phyloP scores from a whole-genome alignment of 1,140 invertebrate species.

The Nylanderia fulva region DNA sequence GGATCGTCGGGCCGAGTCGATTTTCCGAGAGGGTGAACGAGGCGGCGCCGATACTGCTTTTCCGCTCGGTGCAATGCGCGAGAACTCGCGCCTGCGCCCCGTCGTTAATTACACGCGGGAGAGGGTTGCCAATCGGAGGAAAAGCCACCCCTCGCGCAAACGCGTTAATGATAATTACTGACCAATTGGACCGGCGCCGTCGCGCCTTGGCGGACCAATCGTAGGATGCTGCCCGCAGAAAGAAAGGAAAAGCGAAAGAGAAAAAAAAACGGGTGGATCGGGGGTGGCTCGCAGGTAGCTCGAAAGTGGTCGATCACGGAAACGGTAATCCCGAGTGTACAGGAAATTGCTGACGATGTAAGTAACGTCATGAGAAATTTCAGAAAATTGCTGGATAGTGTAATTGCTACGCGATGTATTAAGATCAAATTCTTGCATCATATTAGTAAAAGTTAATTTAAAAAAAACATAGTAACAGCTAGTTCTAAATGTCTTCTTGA shows the following conservation, averaged over 20 bases:
- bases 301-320: constrained; percentile 13
- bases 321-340: neutral
- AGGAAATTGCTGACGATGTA: neutral
- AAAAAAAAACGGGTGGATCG: neutral
- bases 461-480: neutral
- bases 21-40: constrained; percentile 48
- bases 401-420: neutral
- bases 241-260: constrained; percentile 38
- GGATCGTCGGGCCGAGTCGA: constrained; percentile 49
- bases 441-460: neutral
- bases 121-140: constrained; percentile 79
- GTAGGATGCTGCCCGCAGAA: constrained; percentile 40
- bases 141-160: constrained; percentile 78
- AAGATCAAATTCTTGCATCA: neutral
- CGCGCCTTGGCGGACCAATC: constrained; percentile 70
- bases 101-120: constrained; percentile 77
- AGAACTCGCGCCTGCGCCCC: constrained; percentile 78
- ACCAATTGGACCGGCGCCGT: constrained; percentile 71
- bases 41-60: constrained; percentile 60
- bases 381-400: neutral
- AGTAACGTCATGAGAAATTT: neutral
- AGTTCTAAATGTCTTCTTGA: neutral
- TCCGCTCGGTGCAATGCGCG: constrained; percentile 65
- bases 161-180: constrained; percentile 83
- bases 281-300: neutral